Conservation (phyloP, 2,888 invertebrate genomes). For the Calameuta filiformis region DNA sequence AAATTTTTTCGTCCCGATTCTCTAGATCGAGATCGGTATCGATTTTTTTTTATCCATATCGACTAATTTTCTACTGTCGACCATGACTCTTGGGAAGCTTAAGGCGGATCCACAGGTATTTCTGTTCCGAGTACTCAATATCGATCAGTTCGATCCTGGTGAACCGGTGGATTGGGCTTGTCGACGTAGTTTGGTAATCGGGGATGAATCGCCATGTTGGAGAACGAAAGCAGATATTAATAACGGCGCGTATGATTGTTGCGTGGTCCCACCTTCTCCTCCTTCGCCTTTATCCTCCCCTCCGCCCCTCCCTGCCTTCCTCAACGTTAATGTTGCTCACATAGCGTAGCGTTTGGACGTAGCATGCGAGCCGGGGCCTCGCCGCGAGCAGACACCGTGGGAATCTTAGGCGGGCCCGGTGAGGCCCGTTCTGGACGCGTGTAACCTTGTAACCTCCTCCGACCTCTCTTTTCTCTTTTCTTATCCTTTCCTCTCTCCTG, state of each 20-base stretch:
- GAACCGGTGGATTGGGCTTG: not conserved
- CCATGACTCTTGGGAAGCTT: not conserved
- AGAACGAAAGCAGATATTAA: conserved; percentile 56
- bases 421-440: conserved; percentile 59
- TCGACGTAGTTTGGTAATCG: conserved; percentile 32
- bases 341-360: conserved; percentile 48
- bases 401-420: conserved; percentile 62
- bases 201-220: conserved; percentile 33
- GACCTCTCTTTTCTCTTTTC: conserved; percentile 44
- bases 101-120: not conserved
- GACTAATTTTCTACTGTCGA: not conserved
- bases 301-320: conserved; percentile 39
- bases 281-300: conserved; percentile 27
- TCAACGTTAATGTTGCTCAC: conserved; percentile 57
- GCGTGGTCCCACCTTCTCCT: conserved; percentile 43
- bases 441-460: conserved; percentile 59
- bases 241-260: conserved; percentile 50
- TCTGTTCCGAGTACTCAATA: not conserved
- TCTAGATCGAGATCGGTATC: too few relatives aligned
- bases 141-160: not conserved
- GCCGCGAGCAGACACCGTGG: conserved; percentile 65
- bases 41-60: not conserved
- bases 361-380: conserved; percentile 53
- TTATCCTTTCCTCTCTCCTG: conserved; percentile 23
- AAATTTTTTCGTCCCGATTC: not conserved